Base-by-base conservation (phyloP, 2,888 invertebrate species). In the Sarcophaga variegata region DNA sequence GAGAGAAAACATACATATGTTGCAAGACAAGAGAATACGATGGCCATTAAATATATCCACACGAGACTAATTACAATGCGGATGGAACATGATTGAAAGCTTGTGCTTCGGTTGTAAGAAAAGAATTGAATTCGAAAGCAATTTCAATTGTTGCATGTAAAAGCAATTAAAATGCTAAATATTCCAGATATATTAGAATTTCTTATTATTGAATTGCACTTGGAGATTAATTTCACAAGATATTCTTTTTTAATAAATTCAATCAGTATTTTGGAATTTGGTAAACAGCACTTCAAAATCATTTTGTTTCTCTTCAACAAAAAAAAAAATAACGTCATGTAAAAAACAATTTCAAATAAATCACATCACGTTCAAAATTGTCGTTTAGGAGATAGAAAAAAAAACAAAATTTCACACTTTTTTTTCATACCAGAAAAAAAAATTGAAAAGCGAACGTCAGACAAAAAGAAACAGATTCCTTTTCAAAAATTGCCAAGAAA, bases 41-140 rank as follows among this genome's bases (percentile, higher is more conserved):
- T 54, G 12, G 54, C 17, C 12, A 54, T 54, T 54, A 54, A 74
- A 49, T 72, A 12, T 47, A 3, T 66, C 37, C 25, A 71, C 71
- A 60, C 37, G 54, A 90, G 87, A 88, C 81, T 91, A 90, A 91
- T 91, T 91, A 88, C 90, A 88, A 88, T 89, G 90, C 90, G 89
- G 90, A 90, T 90, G 83, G 86, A 90, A 89, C 88, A 87, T 88
- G 88, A 81, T 60, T 45, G 64, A 81, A 76, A 37, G 5, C 17
- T 10, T 17, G 8, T 17, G 20, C 4, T 10, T 22, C 5, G 27
- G 27, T 37, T 17, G 5, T 60, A 14, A 60, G 59, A 20, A 22
- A 47, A 45, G 11, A 20, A 27, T 22, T 37, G 10, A 37, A 10
- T 37, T 8, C 37, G 37, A 8, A 37, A 8, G 37, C 37, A 37